Evolutionary conservation across 2,888 invertebrate species (phyloP).

Genomic region (Lapara coniferarum): DNA sequence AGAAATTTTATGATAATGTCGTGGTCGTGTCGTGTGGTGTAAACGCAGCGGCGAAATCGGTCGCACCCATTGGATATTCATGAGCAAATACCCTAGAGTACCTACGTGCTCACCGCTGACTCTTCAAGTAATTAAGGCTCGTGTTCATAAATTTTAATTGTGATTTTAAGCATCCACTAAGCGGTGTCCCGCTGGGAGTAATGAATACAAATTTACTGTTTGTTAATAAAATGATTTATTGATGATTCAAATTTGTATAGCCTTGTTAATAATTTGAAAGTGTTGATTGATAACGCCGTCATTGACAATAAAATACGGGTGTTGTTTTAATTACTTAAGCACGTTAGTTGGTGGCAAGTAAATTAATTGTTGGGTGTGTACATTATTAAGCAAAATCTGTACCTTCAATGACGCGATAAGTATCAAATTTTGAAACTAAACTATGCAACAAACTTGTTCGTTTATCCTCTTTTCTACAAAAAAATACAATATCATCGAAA

Average conservation of each 20-base stretch:
- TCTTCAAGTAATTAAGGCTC: slow-evolving; percentile 40
- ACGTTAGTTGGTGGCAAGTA: background rate
- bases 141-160: slow-evolving; percentile 47
- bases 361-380: background rate
- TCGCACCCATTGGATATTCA: slow-evolving; percentile 51
- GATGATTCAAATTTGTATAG: slow-evolving; percentile 16
- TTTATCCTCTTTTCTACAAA: too few relatives aligned
- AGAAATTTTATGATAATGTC: background rate
- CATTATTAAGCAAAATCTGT: background rate
- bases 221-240: slow-evolving; percentile 36
- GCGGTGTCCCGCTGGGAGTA: slow-evolving; percentile 43
- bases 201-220: slow-evolving; percentile 45
- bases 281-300: slow-evolving; percentile 6
- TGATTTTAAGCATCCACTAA: slow-evolving; percentile 42
- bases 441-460: background rate
- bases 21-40: slow-evolving; percentile 27
- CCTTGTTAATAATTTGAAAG: slow-evolving; percentile 16
- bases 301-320: slow-evolving; percentile 2
- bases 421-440: background rate
- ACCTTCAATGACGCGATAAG: too few relatives aligned
- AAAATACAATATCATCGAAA: too few relatives aligned
- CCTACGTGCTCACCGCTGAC: slow-evolving; percentile 25
- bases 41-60: slow-evolving; percentile 39
- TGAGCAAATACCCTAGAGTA: slow-evolving; percentile 42
- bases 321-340: slow-evolving; percentile 6